Base-by-base conservation (phyloP, 2,888 invertebrate species). In the Xestia rhomboidea region DNA sequence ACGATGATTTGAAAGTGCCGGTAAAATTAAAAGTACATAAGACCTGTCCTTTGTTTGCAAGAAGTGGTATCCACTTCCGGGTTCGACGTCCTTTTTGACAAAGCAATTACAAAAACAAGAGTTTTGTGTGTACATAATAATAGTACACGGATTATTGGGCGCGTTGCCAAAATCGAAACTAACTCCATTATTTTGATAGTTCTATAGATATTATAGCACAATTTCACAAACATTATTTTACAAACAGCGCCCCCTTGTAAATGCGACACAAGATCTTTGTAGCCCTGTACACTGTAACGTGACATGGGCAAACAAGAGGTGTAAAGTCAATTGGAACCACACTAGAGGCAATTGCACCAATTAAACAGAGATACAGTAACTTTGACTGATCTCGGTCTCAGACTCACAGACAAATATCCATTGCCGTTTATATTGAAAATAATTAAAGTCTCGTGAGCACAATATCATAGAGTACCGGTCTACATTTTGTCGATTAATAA, bases 311-410 rank as follows among this genome's bases (percentile, higher is more conserved):
- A 78, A 79, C 24, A 62, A 66, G 44, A 86, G 84, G 67, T 63
- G 44, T 30, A 73, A 73, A 77, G 84, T 86, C 83, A 83, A 86
- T 83, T 83, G 84, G 30, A 51, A 64, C 18, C 49, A 57, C 57
- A 63, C 67, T 68, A 30, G 2, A 78, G 46, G 27, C 87, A 83
- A 83, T 83, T 83, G 38, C 69, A 57, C 60, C 69, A 83, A 86
- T 83, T 77, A 51, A 64, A 71, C 77, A 34, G 62, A 68, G 78
- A 83, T 54, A 62, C 54, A 27, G 57, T 70, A 49, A 41, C 63
- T 82, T 44, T 63, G 64, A 76, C 64, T 69, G 69, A 60, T 73
- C 66, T 64, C 34, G 27, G n/a, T 27, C 15, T 49, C 60, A 27
- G 21, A 64, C 54, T 63, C 69, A 30, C 27, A 34, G 34, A 10